Evolutionary conservation across 2,888 invertebrate genomes (phyloP), one percentile per base, ranked within the genome.

Genomic region (Apotomis capreana): DNA sequence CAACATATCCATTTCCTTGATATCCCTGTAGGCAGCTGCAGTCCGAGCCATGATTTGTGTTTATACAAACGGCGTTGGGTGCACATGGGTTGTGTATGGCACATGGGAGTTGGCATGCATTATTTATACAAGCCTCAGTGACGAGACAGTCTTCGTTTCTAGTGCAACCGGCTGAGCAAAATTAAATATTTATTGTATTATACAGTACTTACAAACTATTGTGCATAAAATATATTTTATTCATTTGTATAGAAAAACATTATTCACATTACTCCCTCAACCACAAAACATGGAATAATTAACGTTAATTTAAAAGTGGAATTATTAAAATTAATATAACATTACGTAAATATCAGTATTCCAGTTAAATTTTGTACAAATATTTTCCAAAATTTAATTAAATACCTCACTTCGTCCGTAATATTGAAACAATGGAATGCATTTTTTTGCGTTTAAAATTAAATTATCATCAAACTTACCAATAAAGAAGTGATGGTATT

Each of bases 11-110:
- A 83, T 97, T 97, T 84, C 98, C 98, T 88, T 97, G 96, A 88
- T 95, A 97, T 77, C 97, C 97, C 88, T 97, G 97, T 60, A 95
- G 94, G 84, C 98, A 98, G 86, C 96, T 96, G 88, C 98, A 98
- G 83, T 97, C 97, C 37, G 97, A 96, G 77, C 96, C 96, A 85
- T 98, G 98, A 82, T 97, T 97, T 68, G 96, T 96, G 89, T 97
- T 97, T 89, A 97, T 95, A 92, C 98, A 98, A 77, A 97, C 95
- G 70, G 97, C 97, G 86, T 97, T 96, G 80, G 95, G 95, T 78
- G 95, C 95, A 85, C 98, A 98, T 68, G 97, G 97, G 85, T 97
- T 96, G 85, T 95, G 96, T 81, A 97, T 94, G 84, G 96, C 96
- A 90, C 98, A 98, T 60, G 98, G 98, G 91, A 96, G 96, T 90